These are phyloP conservation scores for Amblyraja radiata DNA, from an alignment of 2,797 vertebrate genomes.

Conservation along the genomic window DNA sequence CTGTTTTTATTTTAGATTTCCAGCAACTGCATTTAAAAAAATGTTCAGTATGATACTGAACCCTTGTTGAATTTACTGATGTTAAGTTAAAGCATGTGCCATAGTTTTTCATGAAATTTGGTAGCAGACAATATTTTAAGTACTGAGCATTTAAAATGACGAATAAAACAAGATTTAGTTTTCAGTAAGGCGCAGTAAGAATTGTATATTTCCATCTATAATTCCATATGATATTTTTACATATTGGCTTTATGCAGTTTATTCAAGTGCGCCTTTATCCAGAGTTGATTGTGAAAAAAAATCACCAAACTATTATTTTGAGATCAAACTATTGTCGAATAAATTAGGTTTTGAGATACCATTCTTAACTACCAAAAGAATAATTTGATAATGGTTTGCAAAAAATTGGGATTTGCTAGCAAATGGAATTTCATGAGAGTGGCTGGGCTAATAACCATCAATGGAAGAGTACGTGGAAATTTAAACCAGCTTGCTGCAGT, in stretches of 20 bases:
- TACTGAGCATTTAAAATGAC: background rate
- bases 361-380: background rate
- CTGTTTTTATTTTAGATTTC: too few relatives aligned
- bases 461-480: background rate
- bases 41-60: background rate
- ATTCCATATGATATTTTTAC: constrained; percentile 12
- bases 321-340: background rate
- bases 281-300: background rate
- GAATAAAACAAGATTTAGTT: background rate
- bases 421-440: constrained; percentile 16
- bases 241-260: background rate
- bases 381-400: background rate
- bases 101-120: background rate
- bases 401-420: background rate
- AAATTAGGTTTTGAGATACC: background rate
- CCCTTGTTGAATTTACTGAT: background rate
- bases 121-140: background rate
- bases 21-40: too few relatives aligned
- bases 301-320: background rate
- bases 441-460: background rate
- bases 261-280: background rate
- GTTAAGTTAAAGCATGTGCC: background rate
- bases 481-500: background rate
- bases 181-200: background rate
- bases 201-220: background rate